Percentiles rank a stretch among this genome's conserved stretches.
phyloP scores from a whole-genome alignment of 2,113 vertebrate genomes.

The Sterrhoptilus dennistouni region DNA sequence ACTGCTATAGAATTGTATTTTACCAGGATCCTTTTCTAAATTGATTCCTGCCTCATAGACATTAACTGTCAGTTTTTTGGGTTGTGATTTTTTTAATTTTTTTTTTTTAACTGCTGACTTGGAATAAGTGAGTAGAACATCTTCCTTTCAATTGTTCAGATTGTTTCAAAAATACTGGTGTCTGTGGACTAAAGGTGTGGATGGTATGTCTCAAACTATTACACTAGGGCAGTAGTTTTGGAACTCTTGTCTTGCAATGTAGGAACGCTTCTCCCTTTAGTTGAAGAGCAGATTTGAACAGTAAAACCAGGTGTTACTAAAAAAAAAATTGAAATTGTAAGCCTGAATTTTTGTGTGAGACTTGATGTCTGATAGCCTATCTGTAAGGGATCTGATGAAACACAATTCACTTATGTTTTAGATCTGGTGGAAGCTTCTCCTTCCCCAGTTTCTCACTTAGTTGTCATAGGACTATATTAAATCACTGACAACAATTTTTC shows the following conservation, averaged over 20 bases:
- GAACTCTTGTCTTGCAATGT: background rate
- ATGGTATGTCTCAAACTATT: background rate
- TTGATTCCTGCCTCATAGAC: background rate
- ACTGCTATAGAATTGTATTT: slow-evolving; percentile 33
- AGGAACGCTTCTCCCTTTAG: background rate
- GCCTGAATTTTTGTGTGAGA: background rate
- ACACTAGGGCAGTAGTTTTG: background rate
- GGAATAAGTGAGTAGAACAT: background rate
- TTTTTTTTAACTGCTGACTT: background rate
- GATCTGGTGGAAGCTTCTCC: background rate
- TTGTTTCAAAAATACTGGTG: background rate
- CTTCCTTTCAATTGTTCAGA: background rate
- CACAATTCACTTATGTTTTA: background rate
- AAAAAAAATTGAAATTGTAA: background rate
- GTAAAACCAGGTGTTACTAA: background rate
- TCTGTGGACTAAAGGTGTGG: background rate
- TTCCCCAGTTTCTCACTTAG: background rate
- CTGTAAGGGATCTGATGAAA: background rate
- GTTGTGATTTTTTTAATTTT: background rate
- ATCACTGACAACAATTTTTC: background rate
- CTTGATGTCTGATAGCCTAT: background rate
- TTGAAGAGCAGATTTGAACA: background rate
- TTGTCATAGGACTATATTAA: background rate
- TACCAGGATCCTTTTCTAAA: slow-evolving; percentile 2
- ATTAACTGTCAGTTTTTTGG: background rate